Conservation (phyloP, 2,888 invertebrate genomes). For the Volucella bombylans region DNA sequence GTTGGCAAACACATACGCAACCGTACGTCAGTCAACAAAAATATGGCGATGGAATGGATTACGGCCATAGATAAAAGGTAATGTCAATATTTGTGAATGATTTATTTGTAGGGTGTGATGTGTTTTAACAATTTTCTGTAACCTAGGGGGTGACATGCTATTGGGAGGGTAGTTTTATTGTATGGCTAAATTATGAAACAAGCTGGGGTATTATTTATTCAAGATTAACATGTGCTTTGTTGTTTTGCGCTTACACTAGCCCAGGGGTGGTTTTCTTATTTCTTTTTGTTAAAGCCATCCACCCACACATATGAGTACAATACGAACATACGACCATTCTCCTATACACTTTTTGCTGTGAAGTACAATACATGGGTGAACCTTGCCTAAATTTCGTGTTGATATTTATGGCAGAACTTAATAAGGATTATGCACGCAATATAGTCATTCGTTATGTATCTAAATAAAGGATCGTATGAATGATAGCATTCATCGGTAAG, state of each 20-base stretch:
- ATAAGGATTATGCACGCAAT: constrained; percentile 10
- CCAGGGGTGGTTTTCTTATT: constrained; percentile 6
- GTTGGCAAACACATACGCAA: constrained; percentile 56
- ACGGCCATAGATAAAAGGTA: constrained; percentile 84
- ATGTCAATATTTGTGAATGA: constrained; percentile 68
- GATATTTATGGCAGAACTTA: constrained; percentile 15
- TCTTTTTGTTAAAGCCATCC: neutral
- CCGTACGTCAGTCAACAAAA: constrained; percentile 59
- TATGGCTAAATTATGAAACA: constrained; percentile 41
- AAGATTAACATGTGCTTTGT: constrained; percentile 37
- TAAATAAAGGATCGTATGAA: constrained; percentile 17
- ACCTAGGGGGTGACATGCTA: neutral
- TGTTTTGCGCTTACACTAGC: neutral
- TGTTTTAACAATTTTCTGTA: constrained; percentile 25
- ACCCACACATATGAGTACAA: no score
- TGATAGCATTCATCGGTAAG: constrained; percentile 35
- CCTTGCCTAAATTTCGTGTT: neutral
- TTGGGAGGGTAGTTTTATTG: neutral
- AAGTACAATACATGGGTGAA: no score
- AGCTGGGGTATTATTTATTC: constrained; percentile 30
- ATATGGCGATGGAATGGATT: constrained; percentile 84
- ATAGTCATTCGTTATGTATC: neutral
- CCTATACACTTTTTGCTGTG: no score
- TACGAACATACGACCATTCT: no score
- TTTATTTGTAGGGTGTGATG: constrained; percentile 51